A percentile compares a stretch with the other conserved stretches of the same genome.
Evolutionary conservation across 2,888 invertebrate species (phyloP).

Genomic region (Kryphioiulus occultus): DNA sequence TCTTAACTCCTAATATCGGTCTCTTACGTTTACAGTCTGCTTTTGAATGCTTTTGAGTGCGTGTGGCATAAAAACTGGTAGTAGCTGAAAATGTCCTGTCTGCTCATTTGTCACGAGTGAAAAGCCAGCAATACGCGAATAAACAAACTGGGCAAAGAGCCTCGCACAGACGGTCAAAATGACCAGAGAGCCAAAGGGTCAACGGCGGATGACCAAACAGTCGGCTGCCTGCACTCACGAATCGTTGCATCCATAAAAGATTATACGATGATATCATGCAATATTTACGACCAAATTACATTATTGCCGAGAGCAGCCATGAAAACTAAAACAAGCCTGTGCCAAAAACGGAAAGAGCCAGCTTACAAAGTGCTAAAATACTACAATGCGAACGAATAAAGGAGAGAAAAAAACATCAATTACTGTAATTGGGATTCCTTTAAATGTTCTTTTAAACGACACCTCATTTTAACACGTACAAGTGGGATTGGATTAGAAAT

Average conservation of each 20-base stretch:
- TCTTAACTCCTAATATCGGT: neutral
- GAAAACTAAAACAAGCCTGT: neutral
- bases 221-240: neutral
- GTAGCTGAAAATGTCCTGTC: neutral
- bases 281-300: slow-evolving; percentile 35
- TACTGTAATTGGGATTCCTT: neutral
- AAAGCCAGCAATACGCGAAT: slow-evolving; percentile 1
- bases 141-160: neutral
- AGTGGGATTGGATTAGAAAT: too few species aligned
- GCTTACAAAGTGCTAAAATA: too few species aligned
- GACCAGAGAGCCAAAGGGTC: neutral
- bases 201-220: slow-evolving; percentile 6
- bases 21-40: neutral
- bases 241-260: slow-evolving; percentile 24
- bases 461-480: too few species aligned
- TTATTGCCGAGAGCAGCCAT: slow-evolving; percentile 14
- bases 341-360: neutral
- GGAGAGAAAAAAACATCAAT: neutral
- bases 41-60: neutral
- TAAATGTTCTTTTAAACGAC: too few species aligned
- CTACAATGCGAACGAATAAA: neutral
- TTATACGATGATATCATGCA: slow-evolving; percentile 12
- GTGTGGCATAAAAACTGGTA: neutral
- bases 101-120: slow-evolving; percentile 31
- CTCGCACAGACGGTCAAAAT: neutral